phyloP scores from a whole-genome alignment of 2,113 vertebrate species.

The Gambusia affinis region DNA sequence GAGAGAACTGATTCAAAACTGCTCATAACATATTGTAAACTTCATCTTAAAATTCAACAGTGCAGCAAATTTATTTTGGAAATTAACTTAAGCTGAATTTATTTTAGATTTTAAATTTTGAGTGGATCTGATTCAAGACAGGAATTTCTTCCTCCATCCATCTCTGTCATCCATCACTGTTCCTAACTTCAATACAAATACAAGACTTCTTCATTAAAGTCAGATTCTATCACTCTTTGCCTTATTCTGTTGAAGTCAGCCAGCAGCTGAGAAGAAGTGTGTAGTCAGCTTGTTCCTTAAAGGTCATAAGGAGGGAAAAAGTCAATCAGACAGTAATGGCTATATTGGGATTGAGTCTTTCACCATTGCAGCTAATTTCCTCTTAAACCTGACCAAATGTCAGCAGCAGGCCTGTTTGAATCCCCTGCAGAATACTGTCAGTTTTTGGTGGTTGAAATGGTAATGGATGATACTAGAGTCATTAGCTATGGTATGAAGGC shows the following conservation, averaged over 20 bases:
- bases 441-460: constrained; percentile 24
- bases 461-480: constrained; percentile 31
- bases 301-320: constrained; percentile 64
- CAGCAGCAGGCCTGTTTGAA: constrained; percentile 45
- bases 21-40: neutral
- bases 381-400: constrained; percentile 71
- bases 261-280: constrained; percentile 57
- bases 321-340: constrained; percentile 60
- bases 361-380: constrained; percentile 47
- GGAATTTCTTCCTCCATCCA: constrained; percentile 8
- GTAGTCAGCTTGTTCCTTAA: constrained; percentile 71
- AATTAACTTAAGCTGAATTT: constrained; percentile 6
- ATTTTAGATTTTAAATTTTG: neutral
- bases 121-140: constrained; percentile 9
- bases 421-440: constrained; percentile 26
- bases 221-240: constrained; percentile 61
- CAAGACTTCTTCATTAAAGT: constrained; percentile 54
- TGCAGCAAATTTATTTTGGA: neutral
- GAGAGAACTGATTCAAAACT: neutral
- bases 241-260: constrained; percentile 54
- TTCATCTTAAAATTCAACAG: neutral
- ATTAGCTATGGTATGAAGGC: constrained; percentile 37
- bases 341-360: constrained; percentile 54
- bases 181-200: constrained; percentile 27
- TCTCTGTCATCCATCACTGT: constrained; percentile 14